phyloP scores from a whole-genome alignment of 1,140 invertebrate species.

The Sesamia nonagrioides region DNA sequence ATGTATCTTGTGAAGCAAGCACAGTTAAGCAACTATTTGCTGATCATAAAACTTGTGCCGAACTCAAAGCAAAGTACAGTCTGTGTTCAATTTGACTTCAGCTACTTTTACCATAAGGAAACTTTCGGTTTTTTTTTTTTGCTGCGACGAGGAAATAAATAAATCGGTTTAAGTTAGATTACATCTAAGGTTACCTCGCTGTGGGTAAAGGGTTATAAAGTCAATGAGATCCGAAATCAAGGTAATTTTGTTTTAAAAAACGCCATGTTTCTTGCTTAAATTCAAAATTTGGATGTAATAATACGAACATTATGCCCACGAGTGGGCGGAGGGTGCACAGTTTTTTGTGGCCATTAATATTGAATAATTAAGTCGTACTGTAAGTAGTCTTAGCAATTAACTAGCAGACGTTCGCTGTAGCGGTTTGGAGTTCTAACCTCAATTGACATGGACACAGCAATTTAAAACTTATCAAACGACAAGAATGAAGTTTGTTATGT shows the following conservation, averaged over 20 bases:
- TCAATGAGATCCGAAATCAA: not conserved
- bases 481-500: not conserved
- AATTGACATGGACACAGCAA: too few relatives aligned
- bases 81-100: conserved; percentile 21
- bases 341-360: too few relatives aligned
- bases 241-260: not conserved
- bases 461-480: not conserved
- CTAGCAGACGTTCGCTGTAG: too few relatives aligned
- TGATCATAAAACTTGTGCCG: conserved; percentile 8
- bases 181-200: not conserved
- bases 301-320: too few relatives aligned
- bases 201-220: not conserved
- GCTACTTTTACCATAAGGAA: not conserved
- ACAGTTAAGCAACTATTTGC: conserved; percentile 1
- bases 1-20: too few relatives aligned
- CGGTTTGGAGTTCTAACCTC: too few relatives aligned
- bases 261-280: not conserved
- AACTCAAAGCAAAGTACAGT: conserved; percentile 3
- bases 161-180: conserved; percentile 21
- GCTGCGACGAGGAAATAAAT: not conserved
- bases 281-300: too few relatives aligned
- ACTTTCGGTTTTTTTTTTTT: not conserved
- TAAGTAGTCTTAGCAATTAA: too few relatives aligned
- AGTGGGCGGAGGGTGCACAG: too few relatives aligned
- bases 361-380: too few relatives aligned